phyloP scores from a whole-genome alignment of 2,888 invertebrate species.

The Hetaerina titia region DNA sequence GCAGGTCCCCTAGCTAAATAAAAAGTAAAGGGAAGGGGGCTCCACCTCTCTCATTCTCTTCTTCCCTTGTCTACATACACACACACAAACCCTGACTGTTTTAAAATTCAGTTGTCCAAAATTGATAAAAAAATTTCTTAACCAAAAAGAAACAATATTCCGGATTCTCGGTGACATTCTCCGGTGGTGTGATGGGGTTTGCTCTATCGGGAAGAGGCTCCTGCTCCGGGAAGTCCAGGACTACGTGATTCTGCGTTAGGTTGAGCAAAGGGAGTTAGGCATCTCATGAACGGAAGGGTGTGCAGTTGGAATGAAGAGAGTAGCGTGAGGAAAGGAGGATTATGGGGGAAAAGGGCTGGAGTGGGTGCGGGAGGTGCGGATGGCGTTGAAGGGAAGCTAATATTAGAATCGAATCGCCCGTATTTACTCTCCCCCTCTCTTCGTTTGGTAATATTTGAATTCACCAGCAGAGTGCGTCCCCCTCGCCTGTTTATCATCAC shows the following conservation, averaged over 20 bases:
- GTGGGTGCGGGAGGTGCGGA: neutral
- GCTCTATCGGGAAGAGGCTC: no score
- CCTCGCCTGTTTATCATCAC: constrained; percentile 49
- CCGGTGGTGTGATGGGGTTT: no score
- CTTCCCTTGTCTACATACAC: neutral
- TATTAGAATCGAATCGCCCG: constrained; percentile 54
- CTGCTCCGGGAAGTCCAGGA: no score
- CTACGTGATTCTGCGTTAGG: neutral
- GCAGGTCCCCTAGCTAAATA: neutral
- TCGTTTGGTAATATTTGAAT: constrained; percentile 61
- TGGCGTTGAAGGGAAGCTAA: neutral
- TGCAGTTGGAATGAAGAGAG: no score
- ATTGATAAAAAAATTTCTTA: no score
- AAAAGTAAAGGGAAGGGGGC: neutral
- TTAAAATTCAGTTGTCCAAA: neutral
- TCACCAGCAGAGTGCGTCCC: constrained; percentile 52
- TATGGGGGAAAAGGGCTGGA: neutral
- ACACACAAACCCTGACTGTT: neutral
- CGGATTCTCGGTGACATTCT: no score
- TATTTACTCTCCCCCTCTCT: constrained; percentile 36
- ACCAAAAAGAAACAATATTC: no score
- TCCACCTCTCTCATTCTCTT: neutral
- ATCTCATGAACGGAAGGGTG: no score
- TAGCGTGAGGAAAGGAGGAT: neutral
- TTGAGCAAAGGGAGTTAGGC: neutral